Evolutionary conservation across 2,797 vertebrate species (phyloP), one percentile per base, ranked within the genome.

Genomic region (Poeciliopsis gracilis): DNA sequence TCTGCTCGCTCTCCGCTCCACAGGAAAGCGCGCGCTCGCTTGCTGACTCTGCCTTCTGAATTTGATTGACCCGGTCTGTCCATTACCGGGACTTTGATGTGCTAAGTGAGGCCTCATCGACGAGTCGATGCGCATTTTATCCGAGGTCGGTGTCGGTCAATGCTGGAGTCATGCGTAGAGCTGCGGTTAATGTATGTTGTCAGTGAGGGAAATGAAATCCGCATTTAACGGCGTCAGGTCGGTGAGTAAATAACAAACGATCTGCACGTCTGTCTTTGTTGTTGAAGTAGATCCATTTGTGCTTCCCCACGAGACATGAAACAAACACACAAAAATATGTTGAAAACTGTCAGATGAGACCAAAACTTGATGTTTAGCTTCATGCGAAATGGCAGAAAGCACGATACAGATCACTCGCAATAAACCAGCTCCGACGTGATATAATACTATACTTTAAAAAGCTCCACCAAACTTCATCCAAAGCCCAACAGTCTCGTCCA

Each of bases 81-180:
- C 87, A 89, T 92, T 88, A 91, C 82, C 63, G 78, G 10, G 80
- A 77, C 84, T 90, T 84, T 88, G 91, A 90, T 88, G 84, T 77
- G 80, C 80, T 84, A 86, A 92, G 89, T 85, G 88, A 85, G 74
- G 79, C 79, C n/a, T 36, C 77, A 66, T 70, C 73, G 23, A 76
- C 23, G 23, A 85, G 86, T 89, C 85, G 53, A 51, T 82, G 72
- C 46, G 10, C 79, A 36, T 53, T 71, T 72, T 78, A 75, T 72
- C 69, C 20, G 0, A 81, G 83, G 70, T 88, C 84, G 72, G 75
- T 87, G 81, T 51, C 72, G 28, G 30, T 84, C 80, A 13, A 72
- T 82, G 84, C 18, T 20, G 41, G 72, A 41, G 15, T 79, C 51
- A 61, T 69, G 18, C 2, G 41, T 13, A 61, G 61, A 63, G 77